Conservation (phyloP, 2,797 vertebrate genomes). For the Urocyon cinereoargenteus region DNA sequence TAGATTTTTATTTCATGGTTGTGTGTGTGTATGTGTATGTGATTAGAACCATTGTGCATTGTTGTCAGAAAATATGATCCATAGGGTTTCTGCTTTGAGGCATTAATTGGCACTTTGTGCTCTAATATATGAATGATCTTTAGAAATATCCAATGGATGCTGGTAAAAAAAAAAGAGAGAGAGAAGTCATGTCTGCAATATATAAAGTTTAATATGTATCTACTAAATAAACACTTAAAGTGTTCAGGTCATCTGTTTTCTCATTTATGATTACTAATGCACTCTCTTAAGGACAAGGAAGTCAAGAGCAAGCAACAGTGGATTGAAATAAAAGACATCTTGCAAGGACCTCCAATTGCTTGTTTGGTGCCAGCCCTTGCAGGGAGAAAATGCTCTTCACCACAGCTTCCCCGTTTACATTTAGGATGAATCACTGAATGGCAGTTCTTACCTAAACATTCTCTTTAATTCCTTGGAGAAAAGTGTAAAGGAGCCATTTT, state of each 20-base stretch:
- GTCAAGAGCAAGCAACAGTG: background rate
- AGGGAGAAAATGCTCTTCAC: background rate
- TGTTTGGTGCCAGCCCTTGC: background rate
- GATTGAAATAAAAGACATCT: background rate
- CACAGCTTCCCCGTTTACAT: background rate
- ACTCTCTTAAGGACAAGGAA: conserved; percentile 26
- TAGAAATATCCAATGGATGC: background rate
- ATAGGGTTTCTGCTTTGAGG: conserved; percentile 12
- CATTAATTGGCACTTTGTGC: conserved; percentile 24
- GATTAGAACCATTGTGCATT: background rate
- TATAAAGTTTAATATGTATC: background rate
- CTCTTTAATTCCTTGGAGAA: background rate
- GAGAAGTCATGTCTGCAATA: background rate
- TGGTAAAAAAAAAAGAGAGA: background rate
- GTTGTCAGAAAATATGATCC: background rate
- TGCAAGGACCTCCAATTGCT: background rate
- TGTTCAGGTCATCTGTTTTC: background rate
- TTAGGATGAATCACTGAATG: background rate
- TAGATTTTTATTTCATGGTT: background rate
- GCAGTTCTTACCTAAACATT: background rate
- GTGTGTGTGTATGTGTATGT: background rate
- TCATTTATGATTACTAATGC: background rate
- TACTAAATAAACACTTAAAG: conserved; percentile 47
- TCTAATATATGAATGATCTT: background rate
- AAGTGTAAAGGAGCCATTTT: background rate